Evolutionary conservation across 2,888 invertebrate species (phyloP).

Genomic region (Agriopis leucophaearia): DNA sequence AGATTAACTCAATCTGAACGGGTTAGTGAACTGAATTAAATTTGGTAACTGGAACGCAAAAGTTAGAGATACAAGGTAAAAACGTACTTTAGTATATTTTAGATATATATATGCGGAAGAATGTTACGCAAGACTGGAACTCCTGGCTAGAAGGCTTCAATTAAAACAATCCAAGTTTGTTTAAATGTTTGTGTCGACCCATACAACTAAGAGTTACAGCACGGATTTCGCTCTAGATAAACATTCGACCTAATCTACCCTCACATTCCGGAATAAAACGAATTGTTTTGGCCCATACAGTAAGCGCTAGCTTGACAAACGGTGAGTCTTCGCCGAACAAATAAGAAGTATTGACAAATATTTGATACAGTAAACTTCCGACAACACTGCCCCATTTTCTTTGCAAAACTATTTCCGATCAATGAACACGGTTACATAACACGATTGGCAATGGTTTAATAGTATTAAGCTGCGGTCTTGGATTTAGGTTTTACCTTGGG

Average conservation of each 20-base stretch:
- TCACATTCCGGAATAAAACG: constrained; percentile 46
- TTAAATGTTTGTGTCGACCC: constrained; percentile 78
- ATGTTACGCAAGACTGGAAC: constrained; percentile 38
- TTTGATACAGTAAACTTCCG: constrained; percentile 36
- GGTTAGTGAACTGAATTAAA: constrained; percentile 60
- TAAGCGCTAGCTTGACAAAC: constrained; percentile 36
- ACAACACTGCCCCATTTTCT: constrained; percentile 33
- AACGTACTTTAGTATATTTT: constrained; percentile 22
- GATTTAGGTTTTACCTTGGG: constrained; percentile 58
- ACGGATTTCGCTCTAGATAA: constrained; percentile 64
- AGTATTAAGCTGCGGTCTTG: constrained; percentile 58
- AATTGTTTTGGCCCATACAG: constrained; percentile 43
- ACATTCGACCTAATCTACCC: constrained; percentile 50
- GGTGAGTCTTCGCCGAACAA: constrained; percentile 34
- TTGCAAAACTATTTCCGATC: constrained; percentile 42
- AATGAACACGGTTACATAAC: constrained; percentile 46
- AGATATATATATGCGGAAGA: constrained; percentile 39
- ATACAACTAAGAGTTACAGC: constrained; percentile 60
- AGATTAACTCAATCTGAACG: constrained; percentile 54
- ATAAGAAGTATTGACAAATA: constrained; percentile 39
- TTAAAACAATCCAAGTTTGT: constrained; percentile 81
- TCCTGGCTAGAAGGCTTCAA: constrained; percentile 75
- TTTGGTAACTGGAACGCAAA: constrained; percentile 66
- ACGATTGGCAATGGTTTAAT: constrained; percentile 60
- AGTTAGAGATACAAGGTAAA: constrained; percentile 26